These are phyloP conservation scores for Lagopus leucura DNA, from an alignment of 2,113 vertebrate genomes.

Conservation along the genomic window DNA sequence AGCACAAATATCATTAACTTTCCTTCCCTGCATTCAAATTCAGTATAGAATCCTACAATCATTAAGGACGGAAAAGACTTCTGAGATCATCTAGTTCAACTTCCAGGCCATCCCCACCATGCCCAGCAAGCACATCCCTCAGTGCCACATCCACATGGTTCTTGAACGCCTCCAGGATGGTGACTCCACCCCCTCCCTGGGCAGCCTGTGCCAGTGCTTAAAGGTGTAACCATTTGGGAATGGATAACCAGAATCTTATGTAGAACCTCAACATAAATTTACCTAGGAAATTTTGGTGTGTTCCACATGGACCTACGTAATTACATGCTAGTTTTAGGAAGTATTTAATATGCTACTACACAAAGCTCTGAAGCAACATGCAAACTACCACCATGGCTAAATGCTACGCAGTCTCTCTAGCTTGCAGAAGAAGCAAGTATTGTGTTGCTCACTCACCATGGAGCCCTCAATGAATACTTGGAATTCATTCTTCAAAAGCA, in stretches of 20 bases:
- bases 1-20: neutral
- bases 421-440: neutral
- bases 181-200: neutral
- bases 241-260: neutral
- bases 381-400: neutral
- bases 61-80: neutral
- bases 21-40: neutral
- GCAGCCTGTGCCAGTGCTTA: neutral
- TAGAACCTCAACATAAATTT: neutral
- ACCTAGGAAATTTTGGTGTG: neutral
- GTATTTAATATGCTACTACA: neutral
- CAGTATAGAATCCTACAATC: neutral
- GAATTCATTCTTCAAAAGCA: neutral
- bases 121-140: neutral
- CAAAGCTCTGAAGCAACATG: neutral
- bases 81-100: neutral
- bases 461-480: neutral
- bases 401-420: neutral
- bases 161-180: neutral
- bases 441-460: neutral
- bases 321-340: neutral
- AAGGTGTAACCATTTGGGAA: neutral
- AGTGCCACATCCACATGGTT: neutral
- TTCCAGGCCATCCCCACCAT: neutral
- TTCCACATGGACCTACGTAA: neutral